phyloP scores from a whole-genome alignment of 1,140 invertebrate genomes.

The Drosophila mauritiana region DNA sequence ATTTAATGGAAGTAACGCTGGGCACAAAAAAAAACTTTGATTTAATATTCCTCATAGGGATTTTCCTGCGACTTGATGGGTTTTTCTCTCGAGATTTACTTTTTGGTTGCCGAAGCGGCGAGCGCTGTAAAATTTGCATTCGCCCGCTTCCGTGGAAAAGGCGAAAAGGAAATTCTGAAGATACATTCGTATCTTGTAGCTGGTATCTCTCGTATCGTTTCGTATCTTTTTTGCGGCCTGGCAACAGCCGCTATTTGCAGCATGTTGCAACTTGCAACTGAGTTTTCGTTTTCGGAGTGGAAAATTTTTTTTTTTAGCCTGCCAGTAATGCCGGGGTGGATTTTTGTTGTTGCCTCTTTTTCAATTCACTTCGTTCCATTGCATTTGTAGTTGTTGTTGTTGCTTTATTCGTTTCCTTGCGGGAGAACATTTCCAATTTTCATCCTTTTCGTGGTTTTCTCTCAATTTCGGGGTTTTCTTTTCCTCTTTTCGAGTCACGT shows the following conservation, averaged over 20 bases:
- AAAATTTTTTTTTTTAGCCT: conserved; percentile 60
- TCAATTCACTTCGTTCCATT: conserved; percentile 18
- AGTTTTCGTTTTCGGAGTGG: conserved; percentile 63
- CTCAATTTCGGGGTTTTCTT: conserved; percentile 37
- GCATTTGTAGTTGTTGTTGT: conserved; percentile 1
- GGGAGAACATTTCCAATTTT: conserved; percentile 74
- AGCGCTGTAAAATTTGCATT: conserved; percentile 42
- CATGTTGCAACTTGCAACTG: conserved; percentile 54
- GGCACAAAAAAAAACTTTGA: neutral
- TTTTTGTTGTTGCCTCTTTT: conserved; percentile 14
- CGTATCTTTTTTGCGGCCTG: conserved; percentile 29
- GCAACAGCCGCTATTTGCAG: conserved; percentile 38
- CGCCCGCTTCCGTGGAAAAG: conserved; percentile 30
- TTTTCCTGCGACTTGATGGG: conserved; percentile 15
- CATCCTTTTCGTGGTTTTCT: conserved; percentile 29
- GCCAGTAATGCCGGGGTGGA: conserved; percentile 34
- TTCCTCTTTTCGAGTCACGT: conserved; percentile 63
- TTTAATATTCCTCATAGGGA: conserved; percentile 8
- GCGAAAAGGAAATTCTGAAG: conserved; percentile 30
- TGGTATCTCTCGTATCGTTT: conserved; percentile 12
- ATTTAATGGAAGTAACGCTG: neutral
- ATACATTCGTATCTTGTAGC: conserved; percentile 33
- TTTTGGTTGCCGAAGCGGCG: conserved; percentile 22
- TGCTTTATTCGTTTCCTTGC: conserved; percentile 29
- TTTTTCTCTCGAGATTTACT: conserved; percentile 16